phyloP scores from a whole-genome alignment of 2,113 vertebrate genomes.

The Sebastes schlegelii region DNA sequence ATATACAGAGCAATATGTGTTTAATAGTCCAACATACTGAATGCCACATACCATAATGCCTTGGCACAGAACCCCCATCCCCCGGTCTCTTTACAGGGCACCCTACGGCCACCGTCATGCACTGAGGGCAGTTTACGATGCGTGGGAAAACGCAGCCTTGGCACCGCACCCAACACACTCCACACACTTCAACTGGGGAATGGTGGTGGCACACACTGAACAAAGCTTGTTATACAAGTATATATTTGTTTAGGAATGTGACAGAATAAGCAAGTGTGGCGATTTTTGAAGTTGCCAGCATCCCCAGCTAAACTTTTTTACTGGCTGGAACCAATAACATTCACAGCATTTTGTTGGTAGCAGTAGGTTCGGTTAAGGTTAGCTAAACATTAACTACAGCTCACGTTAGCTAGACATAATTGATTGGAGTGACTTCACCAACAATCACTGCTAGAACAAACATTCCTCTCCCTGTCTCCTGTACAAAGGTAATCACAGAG shows the following conservation, averaged over 20 bases:
- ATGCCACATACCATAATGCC: constrained; percentile 23
- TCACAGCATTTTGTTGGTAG: background rate
- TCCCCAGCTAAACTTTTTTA: background rate
- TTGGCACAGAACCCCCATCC: constrained; percentile 43
- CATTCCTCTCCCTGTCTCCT: background rate
- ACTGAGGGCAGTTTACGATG: constrained; percentile 60
- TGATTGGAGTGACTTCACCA: background rate
- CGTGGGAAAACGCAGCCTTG: constrained; percentile 55
- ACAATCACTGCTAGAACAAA: background rate
- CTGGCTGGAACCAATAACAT: background rate
- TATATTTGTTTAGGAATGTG: background rate
- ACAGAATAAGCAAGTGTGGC: background rate
- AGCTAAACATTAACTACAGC: constrained; percentile 4
- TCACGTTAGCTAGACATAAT: background rate
- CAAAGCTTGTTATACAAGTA: background rate
- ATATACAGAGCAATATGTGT: constrained; percentile 10
- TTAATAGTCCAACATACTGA: constrained; percentile 31
- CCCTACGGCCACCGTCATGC: constrained; percentile 39
- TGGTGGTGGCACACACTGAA: constrained; percentile 22
- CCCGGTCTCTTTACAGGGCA: constrained; percentile 57
- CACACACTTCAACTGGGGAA: constrained; percentile 7
- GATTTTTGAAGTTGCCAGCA: too few species aligned
- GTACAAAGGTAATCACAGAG: background rate
- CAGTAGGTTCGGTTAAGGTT: background rate
- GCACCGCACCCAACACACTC: constrained; percentile 16